Evolutionary conservation across 2,888 invertebrate species (phyloP), one percentile per base, ranked within the genome.

Genomic region (Xiphydria camelus): DNA sequence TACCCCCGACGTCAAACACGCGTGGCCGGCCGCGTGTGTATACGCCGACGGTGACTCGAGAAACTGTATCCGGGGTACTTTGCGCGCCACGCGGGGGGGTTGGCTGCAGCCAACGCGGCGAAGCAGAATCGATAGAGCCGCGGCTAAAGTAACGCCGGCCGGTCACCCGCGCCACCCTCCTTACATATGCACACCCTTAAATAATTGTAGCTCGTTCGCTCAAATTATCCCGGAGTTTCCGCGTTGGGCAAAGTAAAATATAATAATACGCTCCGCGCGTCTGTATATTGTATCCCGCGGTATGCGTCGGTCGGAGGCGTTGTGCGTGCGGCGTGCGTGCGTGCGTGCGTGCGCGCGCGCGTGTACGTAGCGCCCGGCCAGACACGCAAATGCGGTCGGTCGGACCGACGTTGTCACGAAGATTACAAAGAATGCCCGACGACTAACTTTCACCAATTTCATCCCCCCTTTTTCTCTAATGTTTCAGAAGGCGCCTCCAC

Each of bases 141-240:
- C 46, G 51, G 49, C 46, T 49, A 42, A 41, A 47, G 49, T 48
- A 50, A 45, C 45, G 46, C 52, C 32, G 48, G n/a, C 26, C 26
- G 17, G 19, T 22, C 39, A 26, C 19, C 35, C 33, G 15, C 38
- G 42, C 61, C 58, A 61, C 64, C 65, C 65, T 64, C 43, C 57
- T 68, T 62, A 63, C 55, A 53, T 67, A 70, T 66, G 66, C 64
- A 67, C 66, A 62, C 65, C 64, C 67, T 62, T 59, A 62, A 66
- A 70, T 70, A 69, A 70, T 70, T 68, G 63, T 64, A 55, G 60
- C 62, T 61, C 62, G 58, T 66, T 70, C 66, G 62, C 62, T 63
- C 61, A 64, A 69, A 70, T 70, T 70, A 70, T 66, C 59, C 64
- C 51, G 52, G 56, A 59, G 57, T 63, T 69, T 67, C 58, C 62